Evolutionary conservation across 2,888 invertebrate species (phyloP).

Genomic region (Didymodactylos carnosus): DNA sequence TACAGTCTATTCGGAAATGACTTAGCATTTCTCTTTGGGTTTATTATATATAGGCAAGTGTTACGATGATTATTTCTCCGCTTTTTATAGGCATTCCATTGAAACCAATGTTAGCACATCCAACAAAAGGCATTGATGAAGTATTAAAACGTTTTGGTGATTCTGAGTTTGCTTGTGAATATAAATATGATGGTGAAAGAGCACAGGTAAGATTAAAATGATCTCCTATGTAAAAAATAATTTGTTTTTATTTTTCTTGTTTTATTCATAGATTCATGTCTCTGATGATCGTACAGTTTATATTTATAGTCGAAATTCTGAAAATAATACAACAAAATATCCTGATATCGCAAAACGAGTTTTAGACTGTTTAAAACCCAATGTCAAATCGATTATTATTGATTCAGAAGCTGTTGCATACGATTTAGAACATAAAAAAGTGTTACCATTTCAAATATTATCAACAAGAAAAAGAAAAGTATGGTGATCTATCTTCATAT

Average conservation of each 20-base stretch:
- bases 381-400: slow-evolving; percentile 60
- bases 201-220: slow-evolving; percentile 52
- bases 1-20: neutral
- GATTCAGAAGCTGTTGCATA: slow-evolving; percentile 95
- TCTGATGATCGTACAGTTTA: slow-evolving; percentile 48
- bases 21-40: neutral
- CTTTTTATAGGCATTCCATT: slow-evolving; percentile 49
- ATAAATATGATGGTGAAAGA: slow-evolving; percentile 95
- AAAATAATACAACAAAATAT: slow-evolving; percentile 77
- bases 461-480: slow-evolving; percentile 85
- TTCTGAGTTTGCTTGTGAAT: slow-evolving; percentile 77
- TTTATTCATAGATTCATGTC: slow-evolving; percentile 49
- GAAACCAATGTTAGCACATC: slow-evolving; percentile 95
- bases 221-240: too few relatives aligned
- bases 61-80: too few relatives aligned
- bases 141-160: slow-evolving; percentile 64
- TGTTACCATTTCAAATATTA: slow-evolving; percentile 82
- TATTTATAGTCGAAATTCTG: slow-evolving; percentile 85
- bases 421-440: slow-evolving; percentile 63
- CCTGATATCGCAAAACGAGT: slow-evolving; percentile 58
- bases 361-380: neutral
- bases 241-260: neutral
- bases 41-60: neutral
- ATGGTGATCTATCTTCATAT: neutral
- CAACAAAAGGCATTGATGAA: slow-evolving; percentile 76